Percentiles rank a stretch among this genome's conserved stretches.
These are phyloP conservation scores for Megamerina dolium DNA, from an alignment of 2,888 invertebrate genomes.

Conservation along the genomic window DNA sequence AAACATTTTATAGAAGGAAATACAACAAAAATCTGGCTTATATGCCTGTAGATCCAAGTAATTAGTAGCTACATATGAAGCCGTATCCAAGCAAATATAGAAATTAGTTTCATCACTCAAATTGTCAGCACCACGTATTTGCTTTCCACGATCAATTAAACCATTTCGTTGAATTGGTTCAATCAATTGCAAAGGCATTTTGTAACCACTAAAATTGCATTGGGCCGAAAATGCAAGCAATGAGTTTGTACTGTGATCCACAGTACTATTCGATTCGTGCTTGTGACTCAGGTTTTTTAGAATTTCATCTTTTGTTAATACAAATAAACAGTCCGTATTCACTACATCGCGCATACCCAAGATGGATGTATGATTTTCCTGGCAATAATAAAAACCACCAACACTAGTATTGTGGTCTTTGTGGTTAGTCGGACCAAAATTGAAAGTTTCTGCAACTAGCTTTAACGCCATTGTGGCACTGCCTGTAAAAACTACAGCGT, in stretches of 20 bases:
- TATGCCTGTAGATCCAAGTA: conserved; percentile 63
- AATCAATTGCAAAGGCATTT: conserved; percentile 76
- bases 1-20: conserved; percentile 98
- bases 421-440: conserved; percentile 54
- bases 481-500: conserved; percentile 87
- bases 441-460: conserved; percentile 74
- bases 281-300: conserved; percentile 40
- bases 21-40: conserved; percentile 80
- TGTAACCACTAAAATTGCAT: conserved; percentile 90
- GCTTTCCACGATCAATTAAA: conserved; percentile 40
- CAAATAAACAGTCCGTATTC: conserved; percentile 54
- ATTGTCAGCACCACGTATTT: conserved; percentile 21
- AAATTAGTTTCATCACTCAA: conserved; percentile 46
- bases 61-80: conserved; percentile 72
- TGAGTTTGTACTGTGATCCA: conserved; percentile 43
- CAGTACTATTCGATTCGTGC: background rate
- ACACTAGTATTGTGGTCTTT: conserved; percentile 42
- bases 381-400: conserved; percentile 71
- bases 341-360: conserved; percentile 83
- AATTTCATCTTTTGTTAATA: conserved; percentile 57
- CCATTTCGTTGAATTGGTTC: conserved; percentile 60
- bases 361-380: conserved; percentile 94
- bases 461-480: conserved; percentile 87
- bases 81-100: conserved; percentile 82
- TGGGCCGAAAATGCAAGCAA: conserved; percentile 86